Evolutionary conservation across 2,113 vertebrate species (phyloP), one percentile per base, ranked within the genome.

Genomic region (Myotis davidii): DNA sequence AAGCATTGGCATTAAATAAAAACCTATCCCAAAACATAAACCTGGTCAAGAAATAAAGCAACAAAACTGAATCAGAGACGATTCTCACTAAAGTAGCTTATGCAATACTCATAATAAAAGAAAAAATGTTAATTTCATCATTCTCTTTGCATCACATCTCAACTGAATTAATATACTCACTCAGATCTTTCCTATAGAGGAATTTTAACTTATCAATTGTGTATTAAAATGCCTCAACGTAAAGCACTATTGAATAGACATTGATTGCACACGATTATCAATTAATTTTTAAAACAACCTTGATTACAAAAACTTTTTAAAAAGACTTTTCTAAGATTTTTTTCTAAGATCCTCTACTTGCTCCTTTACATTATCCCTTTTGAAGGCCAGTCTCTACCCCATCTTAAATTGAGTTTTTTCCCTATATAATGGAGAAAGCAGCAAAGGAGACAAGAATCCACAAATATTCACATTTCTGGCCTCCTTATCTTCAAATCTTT

Each of bases 1-100:
- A 84, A 86, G 74, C 37, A 25, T 65, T 98, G 90, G 82, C 93
- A 83, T 48, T 72, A 90, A 95, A 73, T 72, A 94, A 88, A 79
- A 95, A 97, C 78, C 69, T 85, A 90, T 59, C 18, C 42, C 3
- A 34, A 81, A 94, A 97, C 97, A 89, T 97, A 65, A 86, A 90
- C 20, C 34, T 74, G 50, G 69, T 91, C 72, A 79, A 90, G 45
- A 97, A 97, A 72, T 56, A 82, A 52, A 90, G 54, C 39, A 94
- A 65, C 50, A 94, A 70, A 70, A 67, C 21, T 69, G 90, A 90
- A 64, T 50, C 91, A 67, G 3, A 67, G 61, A 85, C n/a, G n/a
- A 6, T 73, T 12, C 32, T n/a, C 23, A 65, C 48, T 87, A 65
- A 78, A 88, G 45, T 70, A 81, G 90, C 21, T 65, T 74, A 65